These are phyloP conservation scores for Drosophila lacertosa DNA, from an alignment of 1,140 invertebrate species.

Conservation along the genomic window DNA sequence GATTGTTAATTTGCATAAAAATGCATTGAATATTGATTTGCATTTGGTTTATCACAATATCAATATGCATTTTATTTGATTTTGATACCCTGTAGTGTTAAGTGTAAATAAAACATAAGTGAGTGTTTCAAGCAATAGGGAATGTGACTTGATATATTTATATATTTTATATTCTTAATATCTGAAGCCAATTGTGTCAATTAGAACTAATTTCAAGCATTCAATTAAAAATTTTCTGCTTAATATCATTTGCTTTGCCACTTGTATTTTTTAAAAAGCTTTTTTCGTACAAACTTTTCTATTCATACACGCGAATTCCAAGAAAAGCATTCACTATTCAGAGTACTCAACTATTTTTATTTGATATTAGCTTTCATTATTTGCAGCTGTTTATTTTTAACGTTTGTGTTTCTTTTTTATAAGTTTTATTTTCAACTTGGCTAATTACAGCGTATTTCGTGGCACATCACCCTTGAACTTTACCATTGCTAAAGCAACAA, in stretches of 20 bases:
- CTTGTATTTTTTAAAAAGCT: too few species aligned
- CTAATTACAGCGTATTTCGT: conserved; percentile 3
- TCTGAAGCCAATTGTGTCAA: too few species aligned
- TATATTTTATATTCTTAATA: too few species aligned
- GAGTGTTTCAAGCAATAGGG: too few species aligned
- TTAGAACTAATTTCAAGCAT: too few species aligned
- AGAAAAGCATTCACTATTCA: neutral
- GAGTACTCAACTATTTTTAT: neutral
- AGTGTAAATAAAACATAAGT: too few species aligned
- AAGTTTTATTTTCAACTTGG: neutral
- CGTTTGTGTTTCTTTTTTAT: neutral
- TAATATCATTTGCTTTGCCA: too few species aligned
- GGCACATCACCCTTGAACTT: conserved; percentile 1
- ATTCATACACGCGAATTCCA: neutral
- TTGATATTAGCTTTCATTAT: neutral
- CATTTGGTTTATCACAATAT: conserved; percentile 17
- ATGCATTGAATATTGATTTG: conserved; percentile 18
- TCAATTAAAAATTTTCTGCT: too few species aligned
- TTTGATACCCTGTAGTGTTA: neutral
- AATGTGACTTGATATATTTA: too few species aligned
- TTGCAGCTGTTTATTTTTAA: too few species aligned
- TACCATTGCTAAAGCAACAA: conserved; percentile 3
- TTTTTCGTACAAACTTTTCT: too few species aligned
- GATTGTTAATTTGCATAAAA: neutral
- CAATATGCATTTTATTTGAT: conserved; percentile 1